Conservation (phyloP, 2,113 vertebrate species). For the Aramus guarauna region DNA sequence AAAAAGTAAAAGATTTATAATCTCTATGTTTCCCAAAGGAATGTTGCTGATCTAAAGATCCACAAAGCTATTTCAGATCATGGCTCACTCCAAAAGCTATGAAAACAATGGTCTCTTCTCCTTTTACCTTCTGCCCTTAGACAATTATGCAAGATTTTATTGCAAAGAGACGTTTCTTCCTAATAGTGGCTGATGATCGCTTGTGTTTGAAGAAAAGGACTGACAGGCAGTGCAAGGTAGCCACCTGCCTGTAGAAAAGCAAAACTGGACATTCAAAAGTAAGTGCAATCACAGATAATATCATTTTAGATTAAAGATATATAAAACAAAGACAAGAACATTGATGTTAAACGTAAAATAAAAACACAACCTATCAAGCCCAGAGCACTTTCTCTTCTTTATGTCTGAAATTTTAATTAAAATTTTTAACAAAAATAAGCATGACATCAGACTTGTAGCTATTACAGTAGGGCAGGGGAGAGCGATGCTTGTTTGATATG, state of each 20-base stretch:
- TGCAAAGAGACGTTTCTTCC: neutral
- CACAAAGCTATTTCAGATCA: neutral
- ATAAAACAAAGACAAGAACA: neutral
- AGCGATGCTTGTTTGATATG: neutral
- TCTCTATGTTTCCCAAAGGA: neutral
- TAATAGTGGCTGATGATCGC: neutral
- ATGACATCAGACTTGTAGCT: conserved; percentile 14
- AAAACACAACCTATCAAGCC: neutral
- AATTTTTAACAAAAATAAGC: neutral
- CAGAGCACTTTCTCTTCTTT: neutral
- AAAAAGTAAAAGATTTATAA: neutral
- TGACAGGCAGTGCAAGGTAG: neutral
- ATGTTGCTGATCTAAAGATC: neutral
- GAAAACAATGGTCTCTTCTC: neutral
- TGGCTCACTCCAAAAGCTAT: neutral
- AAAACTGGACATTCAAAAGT: neutral
- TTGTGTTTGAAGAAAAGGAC: neutral
- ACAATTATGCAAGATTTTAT: neutral
- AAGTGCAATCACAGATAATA: neutral
- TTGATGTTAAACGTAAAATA: neutral
- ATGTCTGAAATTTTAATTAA: neutral
- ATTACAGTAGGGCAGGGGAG: conserved; percentile 16
- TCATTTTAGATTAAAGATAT: neutral
- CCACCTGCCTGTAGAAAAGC: conserved; percentile 1
- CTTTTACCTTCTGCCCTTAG: neutral